Percentiles rank a stretch among this genome's conserved stretches.
These are phyloP conservation scores for Deladenus siricidicola DNA, from an alignment of 2,888 invertebrate genomes.

Conservation along the genomic window DNA sequence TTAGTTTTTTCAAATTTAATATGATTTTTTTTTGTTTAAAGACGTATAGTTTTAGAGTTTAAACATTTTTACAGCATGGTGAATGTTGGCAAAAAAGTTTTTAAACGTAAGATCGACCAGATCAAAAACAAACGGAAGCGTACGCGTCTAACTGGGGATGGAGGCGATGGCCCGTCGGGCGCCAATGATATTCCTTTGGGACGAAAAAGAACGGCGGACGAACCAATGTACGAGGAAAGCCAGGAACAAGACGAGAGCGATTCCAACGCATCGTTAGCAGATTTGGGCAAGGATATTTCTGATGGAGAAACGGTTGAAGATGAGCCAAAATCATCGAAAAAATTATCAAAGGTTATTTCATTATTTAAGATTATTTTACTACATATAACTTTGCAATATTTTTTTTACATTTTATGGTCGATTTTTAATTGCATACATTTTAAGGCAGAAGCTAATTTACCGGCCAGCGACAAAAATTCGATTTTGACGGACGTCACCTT, in stretches of 20 bases:
- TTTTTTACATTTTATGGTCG: background rate
- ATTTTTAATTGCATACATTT: background rate
- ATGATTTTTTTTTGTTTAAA: background rate
- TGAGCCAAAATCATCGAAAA: no score
- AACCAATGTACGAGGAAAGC: constrained; percentile 50
- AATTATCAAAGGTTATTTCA: no score
- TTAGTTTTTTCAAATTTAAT: no score
- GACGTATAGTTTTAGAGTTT: no score
- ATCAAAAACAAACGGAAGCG: constrained; percentile 16
- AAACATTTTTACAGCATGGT: constrained; percentile 11
- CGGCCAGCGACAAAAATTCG: constrained; percentile 10
- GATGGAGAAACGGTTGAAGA: constrained; percentile 54
- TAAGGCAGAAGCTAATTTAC: background rate
- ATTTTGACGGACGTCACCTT: constrained; percentile 42
- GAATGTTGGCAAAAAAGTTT: constrained; percentile 48
- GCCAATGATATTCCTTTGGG: no score
- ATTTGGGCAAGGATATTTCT: constrained; percentile 16
- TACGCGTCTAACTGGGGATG: no score
- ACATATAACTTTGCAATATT: no score
- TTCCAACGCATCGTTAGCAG: background rate
- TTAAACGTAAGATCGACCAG: constrained; percentile 47
- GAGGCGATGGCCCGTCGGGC: no score
- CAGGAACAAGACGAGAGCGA: constrained; percentile 54
- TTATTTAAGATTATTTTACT: no score
- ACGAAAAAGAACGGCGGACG: constrained; percentile 10